These are phyloP conservation scores for Eira barbara DNA, from an alignment of 2,113 vertebrate species.

Conservation along the genomic window DNA sequence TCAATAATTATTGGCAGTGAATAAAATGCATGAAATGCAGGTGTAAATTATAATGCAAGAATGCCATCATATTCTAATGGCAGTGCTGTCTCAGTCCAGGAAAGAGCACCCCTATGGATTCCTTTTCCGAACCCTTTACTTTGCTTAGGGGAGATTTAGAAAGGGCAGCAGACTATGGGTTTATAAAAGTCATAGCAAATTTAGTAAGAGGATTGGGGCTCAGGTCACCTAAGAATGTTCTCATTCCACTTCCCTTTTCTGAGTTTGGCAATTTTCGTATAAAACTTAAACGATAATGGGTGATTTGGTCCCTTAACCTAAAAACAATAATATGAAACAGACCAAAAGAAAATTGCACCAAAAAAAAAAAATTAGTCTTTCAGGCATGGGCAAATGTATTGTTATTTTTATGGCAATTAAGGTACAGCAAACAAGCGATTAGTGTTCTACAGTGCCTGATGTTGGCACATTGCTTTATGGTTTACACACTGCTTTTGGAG, in stretches of 20 bases:
- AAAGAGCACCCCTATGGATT: constrained; percentile 45
- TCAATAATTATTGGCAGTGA: constrained; percentile 78
- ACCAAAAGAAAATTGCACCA: background rate
- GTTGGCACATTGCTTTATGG: background rate
- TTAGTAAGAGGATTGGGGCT: background rate
- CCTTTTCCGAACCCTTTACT: constrained; percentile 47
- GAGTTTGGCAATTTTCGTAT: constrained; percentile 28
- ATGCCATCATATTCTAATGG: constrained; percentile 60
- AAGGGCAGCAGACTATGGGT: constrained; percentile 9
- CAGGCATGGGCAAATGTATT: background rate
- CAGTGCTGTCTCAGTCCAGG: background rate
- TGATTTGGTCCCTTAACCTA: background rate
- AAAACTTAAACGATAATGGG: background rate
- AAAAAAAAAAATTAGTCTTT: background rate
- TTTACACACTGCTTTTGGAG: background rate
- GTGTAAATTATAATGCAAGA: constrained; percentile 73
- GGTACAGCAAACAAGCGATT: background rate
- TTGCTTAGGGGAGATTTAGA: constrained; percentile 51
- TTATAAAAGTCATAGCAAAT: constrained; percentile 43
- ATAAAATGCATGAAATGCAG: constrained; percentile 68
- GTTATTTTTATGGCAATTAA: background rate
- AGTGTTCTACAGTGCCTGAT: background rate
- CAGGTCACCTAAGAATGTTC: background rate
- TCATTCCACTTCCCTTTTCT: constrained; percentile 19
- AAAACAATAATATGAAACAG: background rate